Evolutionary conservation across 1,140 invertebrate genomes (phyloP).

Genomic region (Tetramorium simillimum): DNA sequence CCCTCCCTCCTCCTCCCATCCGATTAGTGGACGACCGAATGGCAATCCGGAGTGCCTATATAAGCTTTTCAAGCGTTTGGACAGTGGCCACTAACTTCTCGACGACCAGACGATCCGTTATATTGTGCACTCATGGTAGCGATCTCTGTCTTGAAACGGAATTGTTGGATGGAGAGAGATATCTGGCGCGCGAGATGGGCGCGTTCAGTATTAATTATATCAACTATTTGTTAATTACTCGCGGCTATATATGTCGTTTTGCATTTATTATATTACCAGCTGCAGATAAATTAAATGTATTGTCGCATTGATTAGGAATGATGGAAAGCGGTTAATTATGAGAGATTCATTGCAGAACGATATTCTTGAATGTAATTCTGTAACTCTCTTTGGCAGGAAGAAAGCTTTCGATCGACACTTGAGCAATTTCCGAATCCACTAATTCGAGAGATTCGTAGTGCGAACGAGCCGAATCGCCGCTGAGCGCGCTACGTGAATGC

Average conservation of each 20-base stretch:
- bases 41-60: slow-evolving; percentile 68
- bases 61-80: slow-evolving; percentile 73
- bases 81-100: slow-evolving; percentile 74
- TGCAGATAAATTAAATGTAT: background rate
- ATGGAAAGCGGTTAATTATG: background rate
- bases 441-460: background rate
- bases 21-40: slow-evolving; percentile 73
- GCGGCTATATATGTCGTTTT: background rate
- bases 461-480: slow-evolving; percentile 37
- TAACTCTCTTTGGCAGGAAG: background rate
- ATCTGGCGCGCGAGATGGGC: background rate
- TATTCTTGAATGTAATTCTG: background rate
- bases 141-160: background rate
- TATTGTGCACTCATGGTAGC: slow-evolving; percentile 36
- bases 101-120: slow-evolving; percentile 64
- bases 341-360: background rate
- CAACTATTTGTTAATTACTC: slow-evolving; percentile 28
- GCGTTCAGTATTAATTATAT: slow-evolving; percentile 26
- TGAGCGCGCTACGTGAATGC: slow-evolving; percentile 29
- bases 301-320: background rate
- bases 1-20: background rate
- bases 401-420: background rate
- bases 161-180: slow-evolving; percentile 13
- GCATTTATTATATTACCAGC: background rate
- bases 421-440: background rate